Evolutionary conservation across 2,888 invertebrate genomes (phyloP).

Genomic region (Euplagia quadripunctaria): DNA sequence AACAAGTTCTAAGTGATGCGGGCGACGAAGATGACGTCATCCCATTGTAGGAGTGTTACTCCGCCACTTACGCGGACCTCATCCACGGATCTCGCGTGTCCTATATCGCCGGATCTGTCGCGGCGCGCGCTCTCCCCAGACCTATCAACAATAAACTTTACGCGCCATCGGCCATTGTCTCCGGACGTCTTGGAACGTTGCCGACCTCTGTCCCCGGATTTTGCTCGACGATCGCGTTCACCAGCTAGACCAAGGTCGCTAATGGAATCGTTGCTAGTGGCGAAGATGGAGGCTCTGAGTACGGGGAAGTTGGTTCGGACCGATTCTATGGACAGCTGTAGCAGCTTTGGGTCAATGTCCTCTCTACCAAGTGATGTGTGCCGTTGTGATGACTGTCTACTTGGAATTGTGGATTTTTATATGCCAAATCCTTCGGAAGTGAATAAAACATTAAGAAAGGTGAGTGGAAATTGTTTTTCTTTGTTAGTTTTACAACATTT

Average conservation of each 20-base stretch:
- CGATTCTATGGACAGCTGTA: slow-evolving; percentile 92
- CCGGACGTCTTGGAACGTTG: slow-evolving; percentile 75
- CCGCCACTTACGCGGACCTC: slow-evolving; percentile 84
- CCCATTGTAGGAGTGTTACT: slow-evolving; percentile 83
- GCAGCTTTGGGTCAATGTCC: slow-evolving; percentile 90
- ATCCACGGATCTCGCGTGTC: slow-evolving; percentile 72
- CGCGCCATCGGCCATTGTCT: slow-evolving; percentile 73
- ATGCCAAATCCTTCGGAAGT: slow-evolving; percentile 85
- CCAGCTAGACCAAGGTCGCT: slow-evolving; percentile 91
- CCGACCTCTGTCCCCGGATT: slow-evolving; percentile 80
- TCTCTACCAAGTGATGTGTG: slow-evolving; percentile 92
- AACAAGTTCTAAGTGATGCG: slow-evolving; percentile 63
- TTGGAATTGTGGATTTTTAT: slow-evolving; percentile 93
- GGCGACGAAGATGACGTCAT: slow-evolving; percentile 85
- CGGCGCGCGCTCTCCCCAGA: slow-evolving; percentile 80
- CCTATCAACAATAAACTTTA: slow-evolving; percentile 65
- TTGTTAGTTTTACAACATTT: background rate
- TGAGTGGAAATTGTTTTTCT: slow-evolving; percentile 60
- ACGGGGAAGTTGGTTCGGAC: slow-evolving; percentile 89
- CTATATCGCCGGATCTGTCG: slow-evolving; percentile 76
- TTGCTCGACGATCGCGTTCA: slow-evolving; percentile 79
- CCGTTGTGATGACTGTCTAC: slow-evolving; percentile 93
- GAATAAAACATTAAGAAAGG: slow-evolving; percentile 88
- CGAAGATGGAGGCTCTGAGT: slow-evolving; percentile 93
- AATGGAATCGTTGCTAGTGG: slow-evolving; percentile 93